Base-by-base conservation (phyloP, 1,140 invertebrate species). In the Pseudomyrmex sp. region DNA sequence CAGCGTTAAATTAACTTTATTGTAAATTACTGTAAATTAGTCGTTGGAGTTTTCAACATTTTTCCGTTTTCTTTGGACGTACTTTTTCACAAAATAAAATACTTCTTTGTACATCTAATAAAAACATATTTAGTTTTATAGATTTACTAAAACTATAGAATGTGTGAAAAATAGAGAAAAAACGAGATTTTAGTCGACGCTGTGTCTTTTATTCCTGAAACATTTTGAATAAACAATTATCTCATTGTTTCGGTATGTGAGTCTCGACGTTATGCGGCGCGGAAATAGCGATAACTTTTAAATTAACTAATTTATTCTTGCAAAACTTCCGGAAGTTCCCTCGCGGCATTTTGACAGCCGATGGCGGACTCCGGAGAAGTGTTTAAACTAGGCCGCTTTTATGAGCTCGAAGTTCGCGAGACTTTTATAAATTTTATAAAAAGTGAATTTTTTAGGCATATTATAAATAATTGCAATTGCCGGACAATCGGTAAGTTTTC, bases 371-470 rank as follows among this genome's bases (percentile, higher is more conserved):
- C 18, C 48, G 23, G 44, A 58, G 35, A 58, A 79, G 63, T 44
- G 35, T 70, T 59, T 79, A 79, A 79, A 79, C 44, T 70, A 4
- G 52, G 65, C 18, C 65, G 65, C 52, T 48, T 79, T 70, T 48
- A 70, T 10, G 20, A 70, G 46, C 65, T 23, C 54, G 44, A 79
- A 79, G 63, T 79, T 7, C 35, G 5, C 63, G 12, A 13, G 7
- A 79, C 65, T 59, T 70, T 79, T 70, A 65, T 58, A 58, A 69
- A 79, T 79, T 79, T 79, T 79, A 77, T 69, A 52, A 58, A 69
- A 79, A 59, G 35, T 44, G 48, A 77, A 77, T 23, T 70, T 9
- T 12, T 69, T 70, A 58, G 44, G 12, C 20, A 79, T n/a, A 12
- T n/a, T 9, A 26, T 35, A 79, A 79, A 70, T 59, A 70, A 79